These are phyloP conservation scores for Archaeoteleia sp. DNA, from an alignment of 2,888 invertebrate genomes.

Conservation along the genomic window DNA sequence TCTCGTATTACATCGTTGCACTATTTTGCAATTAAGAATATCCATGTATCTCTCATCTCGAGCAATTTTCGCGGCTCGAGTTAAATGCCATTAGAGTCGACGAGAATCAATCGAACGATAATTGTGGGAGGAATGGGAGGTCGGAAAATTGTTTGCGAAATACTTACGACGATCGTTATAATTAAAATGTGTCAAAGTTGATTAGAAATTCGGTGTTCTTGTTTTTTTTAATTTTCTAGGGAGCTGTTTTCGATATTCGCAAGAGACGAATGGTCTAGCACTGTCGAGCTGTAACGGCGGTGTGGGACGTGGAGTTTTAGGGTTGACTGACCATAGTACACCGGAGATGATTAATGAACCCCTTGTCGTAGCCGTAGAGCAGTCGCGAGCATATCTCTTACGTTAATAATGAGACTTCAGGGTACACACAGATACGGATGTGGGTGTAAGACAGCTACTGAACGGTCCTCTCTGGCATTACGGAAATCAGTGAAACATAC, in stretches of 20 bases:
- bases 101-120: no score
- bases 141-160: no score
- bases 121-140: no score
- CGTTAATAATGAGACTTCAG: slow-evolving; percentile 35
- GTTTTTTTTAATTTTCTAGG: slow-evolving; percentile 21
- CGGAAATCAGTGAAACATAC: background rate
- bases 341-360: slow-evolving; percentile 63
- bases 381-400: slow-evolving; percentile 43
- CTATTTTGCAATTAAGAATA: slow-evolving; percentile 4
- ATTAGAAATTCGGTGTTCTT: slow-evolving; percentile 27
- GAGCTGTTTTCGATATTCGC: slow-evolving; percentile 30
- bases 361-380: slow-evolving; percentile 33
- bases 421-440: slow-evolving; percentile 6
- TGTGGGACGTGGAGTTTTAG: slow-evolving; percentile 43
- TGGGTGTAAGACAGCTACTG: background rate
- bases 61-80: no score
- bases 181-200: slow-evolving; percentile 40
- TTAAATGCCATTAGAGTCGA: no score
- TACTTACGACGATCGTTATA: no score
- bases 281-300: slow-evolving; percentile 34
- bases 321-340: slow-evolving; percentile 58
- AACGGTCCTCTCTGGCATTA: background rate
- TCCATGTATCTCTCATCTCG: no score
- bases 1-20: slow-evolving; percentile 3
- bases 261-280: slow-evolving; percentile 29